Evolutionary conservation across 2,797 vertebrate genomes (phyloP).

Genomic region (Florisuga fusca): DNA sequence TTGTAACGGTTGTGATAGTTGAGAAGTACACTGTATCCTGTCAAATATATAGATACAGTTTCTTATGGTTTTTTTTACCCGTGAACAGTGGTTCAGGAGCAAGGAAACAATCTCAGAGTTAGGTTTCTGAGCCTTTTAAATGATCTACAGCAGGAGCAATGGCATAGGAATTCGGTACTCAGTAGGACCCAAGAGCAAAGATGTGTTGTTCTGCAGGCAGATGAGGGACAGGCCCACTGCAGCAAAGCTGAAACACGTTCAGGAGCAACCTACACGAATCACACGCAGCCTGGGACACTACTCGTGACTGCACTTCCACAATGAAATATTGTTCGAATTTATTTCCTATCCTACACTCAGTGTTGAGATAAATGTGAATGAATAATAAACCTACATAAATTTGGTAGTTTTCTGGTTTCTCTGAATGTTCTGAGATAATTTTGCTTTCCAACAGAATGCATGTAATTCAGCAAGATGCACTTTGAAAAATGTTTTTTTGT

Average conservation of each 20-base stretch:
- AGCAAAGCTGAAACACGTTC: not conserved
- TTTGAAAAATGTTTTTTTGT: not conserved
- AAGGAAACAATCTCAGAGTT: not conserved
- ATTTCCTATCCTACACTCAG: constrained; percentile 35
- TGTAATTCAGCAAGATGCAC: not conserved
- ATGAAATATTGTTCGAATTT: not conserved
- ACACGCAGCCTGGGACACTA: not conserved
- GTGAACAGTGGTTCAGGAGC: not conserved
- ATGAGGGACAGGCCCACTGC: not conserved
- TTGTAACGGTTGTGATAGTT: not conserved
- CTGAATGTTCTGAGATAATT: not conserved
- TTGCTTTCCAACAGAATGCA: not conserved
- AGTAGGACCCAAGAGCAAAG: not conserved
- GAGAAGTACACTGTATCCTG: not conserved
- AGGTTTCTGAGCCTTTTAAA: not conserved
- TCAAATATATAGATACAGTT: not conserved
- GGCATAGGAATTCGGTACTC: rapidly evolving
- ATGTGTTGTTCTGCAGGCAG: not conserved
- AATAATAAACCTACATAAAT: constrained; percentile 50
- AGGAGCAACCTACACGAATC: constrained; percentile 39
- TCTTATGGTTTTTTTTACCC: not conserved
- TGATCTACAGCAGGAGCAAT: not conserved
- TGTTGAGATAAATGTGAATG: constrained; percentile 20
- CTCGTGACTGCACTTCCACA: constrained; percentile 42
- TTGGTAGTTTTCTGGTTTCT: not conserved